A percentile compares a stretch with the other conserved stretches of the same genome.
Conservation (phyloP, 1,140 invertebrate genomes). For the Magallana angulata region DNA sequence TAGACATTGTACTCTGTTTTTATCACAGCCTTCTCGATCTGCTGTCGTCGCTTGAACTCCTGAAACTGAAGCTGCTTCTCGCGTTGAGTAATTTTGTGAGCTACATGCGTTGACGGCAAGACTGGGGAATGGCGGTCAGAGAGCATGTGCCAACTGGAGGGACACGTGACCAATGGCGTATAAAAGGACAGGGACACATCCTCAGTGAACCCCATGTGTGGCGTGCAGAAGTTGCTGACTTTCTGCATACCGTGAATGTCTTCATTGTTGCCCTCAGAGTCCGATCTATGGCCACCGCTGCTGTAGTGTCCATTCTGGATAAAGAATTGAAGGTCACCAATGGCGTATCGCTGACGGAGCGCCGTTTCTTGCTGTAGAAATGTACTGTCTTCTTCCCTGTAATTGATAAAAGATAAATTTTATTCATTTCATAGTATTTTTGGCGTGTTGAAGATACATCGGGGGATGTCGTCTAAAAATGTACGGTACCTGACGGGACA, state of each 20-base stretch:
- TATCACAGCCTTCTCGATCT: constrained; percentile 49
- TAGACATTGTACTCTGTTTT: constrained; percentile 7
- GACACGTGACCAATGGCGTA: constrained; percentile 60
- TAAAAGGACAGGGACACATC: constrained; percentile 55
- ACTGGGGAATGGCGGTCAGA: constrained; percentile 72
- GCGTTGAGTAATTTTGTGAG: constrained; percentile 67
- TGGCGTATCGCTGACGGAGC: constrained; percentile 61
- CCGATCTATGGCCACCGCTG: constrained; percentile 14
- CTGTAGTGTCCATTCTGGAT: constrained; percentile 44
- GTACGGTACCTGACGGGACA: constrained; percentile 74
- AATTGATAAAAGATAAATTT: constrained; percentile 25
- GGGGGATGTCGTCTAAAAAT: too few species aligned
- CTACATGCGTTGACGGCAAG: constrained; percentile 70
- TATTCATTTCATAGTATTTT: too few species aligned
- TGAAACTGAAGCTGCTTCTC: constrained; percentile 70
- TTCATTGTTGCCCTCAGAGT: background rate
- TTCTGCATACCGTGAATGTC: constrained; percentile 51
- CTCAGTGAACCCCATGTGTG: constrained; percentile 57
- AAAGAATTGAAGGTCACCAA: constrained; percentile 61
- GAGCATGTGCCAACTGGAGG: constrained; percentile 69
- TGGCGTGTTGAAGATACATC: too few species aligned
- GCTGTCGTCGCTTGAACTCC: constrained; percentile 67
- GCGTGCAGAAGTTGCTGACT: constrained; percentile 52
- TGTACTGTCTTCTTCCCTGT: constrained; percentile 70
- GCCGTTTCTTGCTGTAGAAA: constrained; percentile 71